These are phyloP conservation scores for Nerophis ophidion DNA, from an alignment of 2,113 vertebrate species.

Conservation along the genomic window DNA sequence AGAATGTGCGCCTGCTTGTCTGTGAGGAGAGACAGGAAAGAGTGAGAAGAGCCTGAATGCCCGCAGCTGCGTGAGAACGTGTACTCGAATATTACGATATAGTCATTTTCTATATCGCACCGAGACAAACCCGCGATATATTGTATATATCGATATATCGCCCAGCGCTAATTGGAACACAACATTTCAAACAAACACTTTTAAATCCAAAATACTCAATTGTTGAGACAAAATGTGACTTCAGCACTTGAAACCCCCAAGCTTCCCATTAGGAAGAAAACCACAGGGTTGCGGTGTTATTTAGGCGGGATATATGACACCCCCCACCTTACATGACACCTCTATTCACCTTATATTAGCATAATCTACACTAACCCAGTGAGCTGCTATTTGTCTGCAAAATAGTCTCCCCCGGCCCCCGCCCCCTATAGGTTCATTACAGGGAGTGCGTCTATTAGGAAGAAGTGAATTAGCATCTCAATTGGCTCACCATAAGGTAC, in stretches of 20 bases:
- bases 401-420: conserved; percentile 19
- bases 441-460: conserved; percentile 64
- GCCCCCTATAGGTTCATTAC: conserved; percentile 56
- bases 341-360: conserved; percentile 52
- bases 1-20: too few species aligned
- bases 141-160: too few species aligned
- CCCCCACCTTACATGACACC: conserved; percentile 37
- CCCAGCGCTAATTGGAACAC: too few species aligned
- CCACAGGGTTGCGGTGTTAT: conserved; percentile 38
- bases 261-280: conserved; percentile 44
- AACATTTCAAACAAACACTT: too few species aligned
- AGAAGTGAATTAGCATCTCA: conserved; percentile 69
- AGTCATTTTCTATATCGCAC: too few species aligned
- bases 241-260: conserved; percentile 14
- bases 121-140: too few species aligned
- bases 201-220: neutral
- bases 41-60: too few species aligned
- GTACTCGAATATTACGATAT: too few species aligned
- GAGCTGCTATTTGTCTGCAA: conserved; percentile 66
- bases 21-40: too few species aligned
- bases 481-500: conserved; percentile 53
- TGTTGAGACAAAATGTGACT: conserved; percentile 21
- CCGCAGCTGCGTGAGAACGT: too few species aligned
- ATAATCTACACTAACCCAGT: conserved; percentile 59
- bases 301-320: conserved; percentile 35